These are phyloP conservation scores for Stenichneumon culpator DNA, from an alignment of 2,888 invertebrate species.

Conservation along the genomic window DNA sequence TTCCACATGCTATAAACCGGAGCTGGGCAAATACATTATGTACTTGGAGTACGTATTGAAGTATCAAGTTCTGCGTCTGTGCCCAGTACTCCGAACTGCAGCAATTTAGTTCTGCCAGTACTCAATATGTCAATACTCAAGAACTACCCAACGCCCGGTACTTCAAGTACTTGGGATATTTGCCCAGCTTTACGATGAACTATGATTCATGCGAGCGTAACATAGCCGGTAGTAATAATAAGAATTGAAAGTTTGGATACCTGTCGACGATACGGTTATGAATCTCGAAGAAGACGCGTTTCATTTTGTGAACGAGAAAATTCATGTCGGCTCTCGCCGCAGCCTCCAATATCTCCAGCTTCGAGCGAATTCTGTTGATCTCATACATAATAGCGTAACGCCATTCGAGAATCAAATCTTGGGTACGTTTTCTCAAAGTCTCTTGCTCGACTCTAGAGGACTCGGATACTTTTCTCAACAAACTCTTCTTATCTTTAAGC, in stretches of 20 bases:
- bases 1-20: no score
- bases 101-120: no score
- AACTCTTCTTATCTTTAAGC: slow-evolving; percentile 44
- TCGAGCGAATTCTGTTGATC: slow-evolving; percentile 85
- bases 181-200: no score
- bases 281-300: slow-evolving; percentile 83
- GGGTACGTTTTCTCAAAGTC: not conserved
- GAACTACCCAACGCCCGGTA: no score
- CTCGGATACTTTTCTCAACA: slow-evolving; percentile 50
- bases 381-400: slow-evolving; percentile 87
- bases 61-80: no score
- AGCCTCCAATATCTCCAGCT: slow-evolving; percentile 84
- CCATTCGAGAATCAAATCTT: slow-evolving; percentile 86
- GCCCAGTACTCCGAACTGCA: no score
- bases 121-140: no score
- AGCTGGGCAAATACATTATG: no score
- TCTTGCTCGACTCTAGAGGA: not conserved
- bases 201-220: no score
- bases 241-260: slow-evolving; percentile 82
- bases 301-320: slow-evolving; percentile 85
- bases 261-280: slow-evolving; percentile 85
- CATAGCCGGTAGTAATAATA: not conserved
- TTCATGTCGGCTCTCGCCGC: slow-evolving; percentile 85
- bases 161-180: no score
- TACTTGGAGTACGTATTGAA: no score